A percentile compares a stretch with the other conserved stretches of the same genome.
These are phyloP conservation scores for Heliconius hortense DNA, from an alignment of 2,888 invertebrate genomes.

Conservation along the genomic window DNA sequence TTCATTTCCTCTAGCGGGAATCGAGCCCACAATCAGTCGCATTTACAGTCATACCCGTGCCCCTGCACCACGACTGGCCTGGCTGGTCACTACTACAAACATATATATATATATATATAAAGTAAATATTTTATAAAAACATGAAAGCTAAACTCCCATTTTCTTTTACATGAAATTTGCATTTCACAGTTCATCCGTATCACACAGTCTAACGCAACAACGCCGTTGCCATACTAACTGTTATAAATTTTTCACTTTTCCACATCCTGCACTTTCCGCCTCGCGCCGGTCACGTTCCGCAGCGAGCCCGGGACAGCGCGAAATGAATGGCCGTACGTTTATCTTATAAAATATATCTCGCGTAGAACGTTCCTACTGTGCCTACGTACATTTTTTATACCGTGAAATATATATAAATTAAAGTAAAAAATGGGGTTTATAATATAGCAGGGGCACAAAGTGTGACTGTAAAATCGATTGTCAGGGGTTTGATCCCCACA, in stretches of 20 bases:
- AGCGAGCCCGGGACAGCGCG: constrained; percentile 29
- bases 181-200: constrained; percentile 18
- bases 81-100: too few species aligned
- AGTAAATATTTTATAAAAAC: background rate
- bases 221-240: constrained; percentile 29
- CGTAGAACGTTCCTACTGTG: constrained; percentile 18
- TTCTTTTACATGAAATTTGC: constrained; percentile 3
- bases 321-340: constrained; percentile 37
- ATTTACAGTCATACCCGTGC: too few species aligned
- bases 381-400: background rate
- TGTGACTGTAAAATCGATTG: too few species aligned
- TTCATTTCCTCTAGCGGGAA: too few species aligned
- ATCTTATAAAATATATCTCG: constrained; percentile 28
- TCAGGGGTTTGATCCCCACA: too few species aligned
- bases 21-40: too few species aligned
- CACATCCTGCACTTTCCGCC: constrained; percentile 35
- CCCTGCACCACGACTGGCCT: too few species aligned
- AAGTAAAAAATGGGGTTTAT: background rate
- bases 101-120: background rate
- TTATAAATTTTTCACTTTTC: constrained; percentile 41
- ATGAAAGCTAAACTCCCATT: background rate
- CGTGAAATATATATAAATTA: background rate
- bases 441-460: too few species aligned
- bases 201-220: constrained; percentile 23
- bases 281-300: constrained; percentile 34